Conservation (phyloP, 1,140 invertebrate genomes). For the Drosophila leontia region DNA sequence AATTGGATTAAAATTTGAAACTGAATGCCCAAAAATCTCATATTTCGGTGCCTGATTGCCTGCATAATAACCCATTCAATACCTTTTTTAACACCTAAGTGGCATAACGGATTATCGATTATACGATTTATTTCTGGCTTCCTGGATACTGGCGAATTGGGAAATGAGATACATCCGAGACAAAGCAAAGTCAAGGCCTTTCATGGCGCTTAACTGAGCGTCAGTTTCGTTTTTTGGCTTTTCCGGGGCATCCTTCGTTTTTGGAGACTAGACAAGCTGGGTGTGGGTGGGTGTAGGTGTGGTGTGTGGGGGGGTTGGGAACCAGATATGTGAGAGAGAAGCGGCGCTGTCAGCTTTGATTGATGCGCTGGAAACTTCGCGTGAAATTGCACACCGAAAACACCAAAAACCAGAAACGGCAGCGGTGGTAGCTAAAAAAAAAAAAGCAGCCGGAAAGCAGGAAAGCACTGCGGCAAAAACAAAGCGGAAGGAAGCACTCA, state of each 20-base stretch:
- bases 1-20: background rate
- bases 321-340: conserved; percentile 18
- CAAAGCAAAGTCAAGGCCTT: conserved; percentile 45
- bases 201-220: conserved; percentile 37
- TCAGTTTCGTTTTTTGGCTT: conserved; percentile 35
- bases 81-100: conserved; percentile 3
- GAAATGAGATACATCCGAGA: conserved; percentile 43
- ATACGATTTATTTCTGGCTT: conserved; percentile 6
- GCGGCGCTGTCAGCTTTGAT: conserved; percentile 64
- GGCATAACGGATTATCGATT: conserved; percentile 4
- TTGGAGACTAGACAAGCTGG: conserved; percentile 26
- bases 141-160: conserved; percentile 2
- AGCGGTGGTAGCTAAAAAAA: conserved; percentile 32
- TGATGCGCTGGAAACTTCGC: conserved; percentile 79
- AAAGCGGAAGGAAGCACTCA: conserved; percentile 70
- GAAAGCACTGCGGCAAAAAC: conserved; percentile 31
- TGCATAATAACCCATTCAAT: background rate
- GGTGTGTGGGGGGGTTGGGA: background rate
- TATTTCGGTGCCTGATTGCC: background rate
- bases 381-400: conserved; percentile 78
- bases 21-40: background rate
- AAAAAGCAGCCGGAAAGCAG: conserved; percentile 18
- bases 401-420: conserved; percentile 35
- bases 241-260: conserved; percentile 1
- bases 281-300: background rate